phyloP scores from a whole-genome alignment of 1,140 invertebrate species.

The Phymorhynchus buccinoides region DNA sequence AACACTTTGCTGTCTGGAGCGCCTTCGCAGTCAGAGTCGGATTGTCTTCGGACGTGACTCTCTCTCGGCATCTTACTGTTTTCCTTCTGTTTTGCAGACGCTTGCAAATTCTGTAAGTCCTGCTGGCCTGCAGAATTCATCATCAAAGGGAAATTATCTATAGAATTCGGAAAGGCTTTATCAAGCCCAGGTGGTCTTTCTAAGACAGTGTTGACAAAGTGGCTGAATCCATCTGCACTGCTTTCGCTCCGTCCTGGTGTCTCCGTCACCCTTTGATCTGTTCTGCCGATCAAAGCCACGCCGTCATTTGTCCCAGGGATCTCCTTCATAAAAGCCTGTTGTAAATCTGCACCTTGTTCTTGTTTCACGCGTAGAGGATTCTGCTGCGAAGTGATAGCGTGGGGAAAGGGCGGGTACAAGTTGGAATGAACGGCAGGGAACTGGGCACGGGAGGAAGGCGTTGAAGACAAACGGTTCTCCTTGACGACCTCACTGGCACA shows the following conservation, averaged over 20 bases:
- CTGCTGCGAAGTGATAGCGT: no score
- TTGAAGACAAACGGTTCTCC: no score
- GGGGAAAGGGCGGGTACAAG: not conserved
- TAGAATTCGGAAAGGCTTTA: not conserved
- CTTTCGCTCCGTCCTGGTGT: not conserved
- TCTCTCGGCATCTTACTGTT: not conserved
- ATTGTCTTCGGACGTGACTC: constrained; percentile 1
- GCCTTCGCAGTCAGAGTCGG: not conserved
- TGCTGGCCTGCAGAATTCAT: not conserved
- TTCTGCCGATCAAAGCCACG: no score
- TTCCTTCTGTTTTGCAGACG: not conserved
- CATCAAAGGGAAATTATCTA: no score
- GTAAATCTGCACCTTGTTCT: not conserved
- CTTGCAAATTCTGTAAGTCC: not conserved
- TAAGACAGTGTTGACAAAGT: not conserved
- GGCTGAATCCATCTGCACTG: not conserved
- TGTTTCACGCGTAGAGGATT: no score
- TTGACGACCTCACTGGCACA: no score
- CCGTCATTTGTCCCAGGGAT: not conserved
- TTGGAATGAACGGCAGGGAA: not conserved
- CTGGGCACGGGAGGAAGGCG: no score
- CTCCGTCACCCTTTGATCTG: no score
- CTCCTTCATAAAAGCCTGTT: not conserved
- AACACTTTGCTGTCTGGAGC: not conserved
- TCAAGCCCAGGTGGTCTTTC: not conserved